Percentiles rank a stretch among this genome's conserved stretches.
phyloP scores from a whole-genome alignment of 2,797 vertebrate genomes.

The Squalus acanthias region DNA sequence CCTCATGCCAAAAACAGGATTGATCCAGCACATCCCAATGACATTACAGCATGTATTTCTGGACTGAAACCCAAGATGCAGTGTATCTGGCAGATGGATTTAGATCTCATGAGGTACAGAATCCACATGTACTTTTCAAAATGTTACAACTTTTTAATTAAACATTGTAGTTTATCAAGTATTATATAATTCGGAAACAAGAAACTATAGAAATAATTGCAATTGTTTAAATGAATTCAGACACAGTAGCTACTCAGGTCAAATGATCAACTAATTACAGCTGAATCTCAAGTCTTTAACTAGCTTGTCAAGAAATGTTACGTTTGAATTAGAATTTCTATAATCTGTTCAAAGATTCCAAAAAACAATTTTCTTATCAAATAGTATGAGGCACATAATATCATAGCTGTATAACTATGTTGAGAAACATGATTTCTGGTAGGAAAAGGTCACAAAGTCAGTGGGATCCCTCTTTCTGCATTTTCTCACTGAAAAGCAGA shows the following conservation, averaged over 20 bases:
- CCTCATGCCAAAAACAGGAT: not conserved
- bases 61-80: conserved; percentile 23
- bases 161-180: not conserved
- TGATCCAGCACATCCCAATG: conserved; percentile 24
- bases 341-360: not conserved
- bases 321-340: not conserved
- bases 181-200: not conserved
- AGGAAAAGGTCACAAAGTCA: not conserved
- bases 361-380: not conserved
- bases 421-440: not conserved
- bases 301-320: not conserved
- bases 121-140: not conserved
- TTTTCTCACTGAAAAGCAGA: not conserved
- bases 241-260: not conserved
- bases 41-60: conserved; percentile 14
- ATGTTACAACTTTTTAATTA: not conserved
- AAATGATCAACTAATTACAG: not conserved
- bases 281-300: not conserved
- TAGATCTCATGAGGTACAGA: not conserved
- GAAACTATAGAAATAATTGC: not conserved
- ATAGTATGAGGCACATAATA: not conserved
- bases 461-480: not conserved
- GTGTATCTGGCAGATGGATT: not conserved
- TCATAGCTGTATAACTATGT: not conserved
- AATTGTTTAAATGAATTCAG: not conserved